These are phyloP conservation scores for Helostoma temminkii DNA, from an alignment of 2,797 vertebrate species.

Conservation along the genomic window DNA sequence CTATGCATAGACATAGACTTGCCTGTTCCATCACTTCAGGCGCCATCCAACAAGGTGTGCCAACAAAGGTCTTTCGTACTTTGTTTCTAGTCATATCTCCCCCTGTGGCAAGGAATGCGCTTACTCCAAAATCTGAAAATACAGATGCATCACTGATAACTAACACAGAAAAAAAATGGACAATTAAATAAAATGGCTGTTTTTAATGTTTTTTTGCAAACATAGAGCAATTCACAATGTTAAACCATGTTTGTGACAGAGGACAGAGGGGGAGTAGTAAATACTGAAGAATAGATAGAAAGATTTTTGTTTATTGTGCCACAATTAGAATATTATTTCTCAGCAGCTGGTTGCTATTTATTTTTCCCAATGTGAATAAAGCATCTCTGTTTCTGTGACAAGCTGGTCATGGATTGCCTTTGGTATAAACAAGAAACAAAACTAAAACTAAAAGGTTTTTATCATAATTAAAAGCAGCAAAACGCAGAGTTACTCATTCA, in stretches of 20 bases:
- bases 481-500: too few relatives aligned
- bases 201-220: not conserved
- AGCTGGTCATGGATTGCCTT: not conserved
- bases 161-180: not conserved
- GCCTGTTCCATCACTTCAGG: conserved; percentile 99
- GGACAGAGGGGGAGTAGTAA: not conserved
- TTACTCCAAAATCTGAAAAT: conserved; percentile 93
- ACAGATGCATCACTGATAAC: not conserved
- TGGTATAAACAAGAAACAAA: not conserved
- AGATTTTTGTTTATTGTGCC: not conserved
- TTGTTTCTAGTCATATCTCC: conserved; percentile 98
- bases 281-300: not conserved
- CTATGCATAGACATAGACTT: conserved; percentile 35
- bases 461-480: too few relatives aligned
- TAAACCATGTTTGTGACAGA: not conserved
- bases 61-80: conserved; percentile 99
- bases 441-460: not conserved
- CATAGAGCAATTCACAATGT: not conserved
- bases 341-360: not conserved
- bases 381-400: not conserved
- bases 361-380: not conserved
- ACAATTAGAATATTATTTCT: not conserved
- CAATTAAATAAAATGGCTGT: not conserved
- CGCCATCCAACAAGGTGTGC: conserved; percentile 99
- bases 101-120: conserved; percentile 95